Conservation (phyloP, 2,113 vertebrate genomes). For the Archocentrus centrarchus region DNA sequence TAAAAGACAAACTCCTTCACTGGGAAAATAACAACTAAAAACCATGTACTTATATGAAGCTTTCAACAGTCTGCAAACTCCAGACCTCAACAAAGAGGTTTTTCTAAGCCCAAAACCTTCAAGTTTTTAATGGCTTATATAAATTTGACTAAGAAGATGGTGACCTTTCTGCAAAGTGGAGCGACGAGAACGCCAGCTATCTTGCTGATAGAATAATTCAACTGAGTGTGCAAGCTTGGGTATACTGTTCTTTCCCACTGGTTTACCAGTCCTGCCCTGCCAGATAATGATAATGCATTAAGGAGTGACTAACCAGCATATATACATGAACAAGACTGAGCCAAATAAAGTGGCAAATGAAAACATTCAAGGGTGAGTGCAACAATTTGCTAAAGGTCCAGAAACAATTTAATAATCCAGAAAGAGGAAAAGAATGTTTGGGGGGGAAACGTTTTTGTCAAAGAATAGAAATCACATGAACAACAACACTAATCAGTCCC, state of each 20-base stretch:
- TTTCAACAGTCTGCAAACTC: conserved; percentile 48
- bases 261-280: conserved; percentile 16
- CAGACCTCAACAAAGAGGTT: conserved; percentile 43
- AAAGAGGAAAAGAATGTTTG: not conserved
- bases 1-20: conserved; percentile 68
- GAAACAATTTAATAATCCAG: conserved; percentile 6
- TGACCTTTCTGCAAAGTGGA: conserved; percentile 42
- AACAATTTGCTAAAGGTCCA: not conserved
- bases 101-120: conserved; percentile 36
- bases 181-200: conserved; percentile 5
- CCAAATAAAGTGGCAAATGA: conserved; percentile 18
- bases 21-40: conserved; percentile 73
- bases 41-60: conserved; percentile 42
- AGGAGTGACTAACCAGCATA: conserved; percentile 17
- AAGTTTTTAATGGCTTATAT: conserved; percentile 44
- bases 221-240: not conserved
- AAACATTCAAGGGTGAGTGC: not conserved
- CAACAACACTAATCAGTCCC: conserved; percentile 18
- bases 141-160: conserved; percentile 48
- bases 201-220: conserved; percentile 18
- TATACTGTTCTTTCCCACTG: conserved; percentile 12
- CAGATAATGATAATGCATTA: conserved; percentile 35
- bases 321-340: not conserved
- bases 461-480: conserved; percentile 15
- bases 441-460: not conserved